These are phyloP conservation scores for Pelusios castaneus DNA, from an alignment of 2,113 vertebrate genomes.

Conservation along the genomic window DNA sequence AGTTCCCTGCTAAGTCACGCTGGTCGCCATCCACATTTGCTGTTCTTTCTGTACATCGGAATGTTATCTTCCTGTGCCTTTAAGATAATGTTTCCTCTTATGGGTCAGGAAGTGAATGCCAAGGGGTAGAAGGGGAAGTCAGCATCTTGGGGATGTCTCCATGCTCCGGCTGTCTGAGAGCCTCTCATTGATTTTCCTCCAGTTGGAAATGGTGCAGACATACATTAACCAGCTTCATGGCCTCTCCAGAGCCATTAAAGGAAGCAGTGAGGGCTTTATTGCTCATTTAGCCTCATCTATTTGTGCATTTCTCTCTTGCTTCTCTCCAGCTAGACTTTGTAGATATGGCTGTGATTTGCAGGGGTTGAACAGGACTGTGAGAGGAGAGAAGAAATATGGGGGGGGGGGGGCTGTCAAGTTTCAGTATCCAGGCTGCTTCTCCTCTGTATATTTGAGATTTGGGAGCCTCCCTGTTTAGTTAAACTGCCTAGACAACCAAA, in stretches of 20 bases:
- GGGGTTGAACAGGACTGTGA: background rate
- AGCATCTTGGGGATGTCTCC: conserved; percentile 6
- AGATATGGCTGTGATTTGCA: background rate
- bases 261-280: background rate
- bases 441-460: background rate
- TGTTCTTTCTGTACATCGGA: no score
- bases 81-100: background rate
- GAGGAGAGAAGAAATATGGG: accelerated
- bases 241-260: conserved; percentile 7
- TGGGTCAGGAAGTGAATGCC: background rate
- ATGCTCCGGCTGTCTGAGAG: conserved; percentile 64
- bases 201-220: conserved; percentile 63
- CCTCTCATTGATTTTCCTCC: conserved; percentile 78
- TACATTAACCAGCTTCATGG: conserved; percentile 60
- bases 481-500: background rate
- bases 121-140: conserved; percentile 14
- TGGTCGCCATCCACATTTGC: no score
- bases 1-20: no score
- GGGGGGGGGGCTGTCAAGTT: background rate
- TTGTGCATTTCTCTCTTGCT: background rate
- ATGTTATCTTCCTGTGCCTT: no score
- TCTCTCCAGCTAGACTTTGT: background rate
- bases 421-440: background rate
- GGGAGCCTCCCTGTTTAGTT: background rate
- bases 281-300: background rate